Evolutionary conservation across 2,797 vertebrate species (phyloP), one percentile per base, ranked within the genome.

Genomic region (Tarsius wallacei): DNA sequence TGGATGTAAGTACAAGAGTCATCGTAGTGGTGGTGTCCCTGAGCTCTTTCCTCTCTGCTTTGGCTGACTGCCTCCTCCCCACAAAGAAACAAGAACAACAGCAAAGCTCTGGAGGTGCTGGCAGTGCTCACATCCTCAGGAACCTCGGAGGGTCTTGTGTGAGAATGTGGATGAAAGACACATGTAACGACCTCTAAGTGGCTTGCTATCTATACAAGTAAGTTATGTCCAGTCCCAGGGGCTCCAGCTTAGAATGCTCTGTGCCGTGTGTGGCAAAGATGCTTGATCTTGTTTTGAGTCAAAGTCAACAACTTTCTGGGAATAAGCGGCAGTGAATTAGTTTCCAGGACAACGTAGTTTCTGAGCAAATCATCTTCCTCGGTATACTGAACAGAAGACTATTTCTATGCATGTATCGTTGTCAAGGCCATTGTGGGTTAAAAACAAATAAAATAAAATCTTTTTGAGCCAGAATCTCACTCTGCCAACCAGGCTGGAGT

Each of bases 331-430:
- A 89, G 42, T 86, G 68, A 81, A 71, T 82, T 90, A 33, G 28
- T 95, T 94, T 96, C 70, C 57, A 82, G 71, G 76, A 91, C 33
- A 71, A 33, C 49, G 21, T 26, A 76, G 82, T 96, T 84, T 93
- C 70, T 68, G 74, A 77, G 51, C 57, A 89, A 97, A 80, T 96
- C 24, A 61, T 76, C 90, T 73, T 51, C 59, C 53, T 47, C 61
- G 36, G 28, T 77, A 42, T 70, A 55, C 1, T 93, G 80, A 59
- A 13, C 71, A 47, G 61, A 93, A 84, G 49, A 77, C 61, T 94
- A 33, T 74, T 77, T 94, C 81, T 66, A 61, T 92, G 28, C 80
- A 42, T 86, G 28, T 81, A 94, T 93, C 80, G 96, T 91, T n/a
- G 16, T 74, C 74, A 80, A 86, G 66, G 16, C 31, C 90, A 81